Percentiles rank a stretch among this genome's conserved stretches.
Evolutionary conservation across 2,797 vertebrate species (phyloP).

Genomic region (Clarias platycephalus): DNA sequence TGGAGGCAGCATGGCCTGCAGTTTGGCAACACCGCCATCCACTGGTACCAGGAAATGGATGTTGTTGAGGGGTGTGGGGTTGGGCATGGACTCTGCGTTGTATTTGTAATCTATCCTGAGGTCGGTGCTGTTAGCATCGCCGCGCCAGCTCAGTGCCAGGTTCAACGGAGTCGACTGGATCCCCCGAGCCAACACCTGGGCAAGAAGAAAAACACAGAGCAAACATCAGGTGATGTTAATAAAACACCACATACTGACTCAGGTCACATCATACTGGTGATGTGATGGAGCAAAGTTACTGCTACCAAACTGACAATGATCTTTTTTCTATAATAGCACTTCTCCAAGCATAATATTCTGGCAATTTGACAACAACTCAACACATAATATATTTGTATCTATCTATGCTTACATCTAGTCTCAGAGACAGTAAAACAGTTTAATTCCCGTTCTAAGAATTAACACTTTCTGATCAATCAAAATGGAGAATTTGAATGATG

Average conservation of each 20-base stretch:
- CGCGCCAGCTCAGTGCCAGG: conserved; percentile 93
- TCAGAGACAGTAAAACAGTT: no score
- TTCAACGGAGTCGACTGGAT: conserved; percentile 96
- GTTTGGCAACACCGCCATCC: conserved; percentile 86
- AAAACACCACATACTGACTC: no score
- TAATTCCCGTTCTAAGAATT: no score
- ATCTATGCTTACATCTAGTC: no score
- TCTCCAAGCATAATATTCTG: no score
- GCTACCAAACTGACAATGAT: no score
- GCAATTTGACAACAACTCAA: no score
- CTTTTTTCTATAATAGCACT: no score
- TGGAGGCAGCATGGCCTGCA: conserved; percentile 92
- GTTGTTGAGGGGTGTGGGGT: conserved; percentile 88
- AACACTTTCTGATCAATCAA: background rate
- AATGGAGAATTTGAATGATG: background rate
- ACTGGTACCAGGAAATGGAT: conserved; percentile 91
- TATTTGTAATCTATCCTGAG: conserved; percentile 98
- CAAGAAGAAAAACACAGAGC: conserved; percentile 35
- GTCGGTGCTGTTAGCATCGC: conserved; percentile 87
- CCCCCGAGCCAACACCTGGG: conserved; percentile 89
- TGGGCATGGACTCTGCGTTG: conserved; percentile 88
- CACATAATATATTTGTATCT: no score
- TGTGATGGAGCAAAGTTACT: no score
- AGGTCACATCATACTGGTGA: no score
- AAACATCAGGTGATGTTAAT: background rate